Conservation (phyloP, 1,140 invertebrate species). For the Micrasema longulum region DNA sequence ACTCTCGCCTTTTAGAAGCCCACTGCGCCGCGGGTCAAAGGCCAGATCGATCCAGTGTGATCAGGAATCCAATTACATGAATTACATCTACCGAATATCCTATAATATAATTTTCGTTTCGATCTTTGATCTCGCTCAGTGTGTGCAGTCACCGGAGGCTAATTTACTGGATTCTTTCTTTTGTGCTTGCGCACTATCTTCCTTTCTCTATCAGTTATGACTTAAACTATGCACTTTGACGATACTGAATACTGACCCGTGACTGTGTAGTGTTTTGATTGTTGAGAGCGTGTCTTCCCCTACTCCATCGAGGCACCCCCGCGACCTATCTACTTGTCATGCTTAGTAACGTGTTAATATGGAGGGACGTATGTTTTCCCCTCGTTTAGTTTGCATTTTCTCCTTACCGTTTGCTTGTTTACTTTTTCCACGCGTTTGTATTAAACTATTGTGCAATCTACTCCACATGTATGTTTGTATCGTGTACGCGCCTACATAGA, state of each 20-base stretch:
- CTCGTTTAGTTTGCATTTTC: background rate
- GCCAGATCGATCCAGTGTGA: conserved; percentile 18
- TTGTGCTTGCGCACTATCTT: too few species aligned
- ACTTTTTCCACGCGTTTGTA: too few species aligned
- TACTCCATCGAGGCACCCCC: conserved; percentile 1
- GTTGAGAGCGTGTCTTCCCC: background rate
- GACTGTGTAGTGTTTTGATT: conserved; percentile 3
- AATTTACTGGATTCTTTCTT: too few species aligned
- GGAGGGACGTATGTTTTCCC: conserved; percentile 5
- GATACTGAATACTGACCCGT: too few species aligned
- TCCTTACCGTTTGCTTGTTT: too few species aligned
- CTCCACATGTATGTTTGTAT: too few species aligned
- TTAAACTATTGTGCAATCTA: too few species aligned
- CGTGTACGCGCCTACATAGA: too few species aligned
- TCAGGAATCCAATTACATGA: conserved; percentile 29
- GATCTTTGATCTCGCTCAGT: conserved; percentile 25
- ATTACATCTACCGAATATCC: conserved; percentile 14
- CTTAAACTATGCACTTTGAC: too few species aligned
- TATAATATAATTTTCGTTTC: background rate
- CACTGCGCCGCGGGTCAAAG: conserved; percentile 5
- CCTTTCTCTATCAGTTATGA: too few species aligned
- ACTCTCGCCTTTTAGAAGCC: conserved; percentile 10
- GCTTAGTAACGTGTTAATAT: conserved; percentile 17
- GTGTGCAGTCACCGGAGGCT: background rate
- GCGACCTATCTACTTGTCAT: background rate